These are phyloP conservation scores for Apodemus speciosus DNA, from an alignment of 2,113 vertebrate species.

Conservation along the genomic window DNA sequence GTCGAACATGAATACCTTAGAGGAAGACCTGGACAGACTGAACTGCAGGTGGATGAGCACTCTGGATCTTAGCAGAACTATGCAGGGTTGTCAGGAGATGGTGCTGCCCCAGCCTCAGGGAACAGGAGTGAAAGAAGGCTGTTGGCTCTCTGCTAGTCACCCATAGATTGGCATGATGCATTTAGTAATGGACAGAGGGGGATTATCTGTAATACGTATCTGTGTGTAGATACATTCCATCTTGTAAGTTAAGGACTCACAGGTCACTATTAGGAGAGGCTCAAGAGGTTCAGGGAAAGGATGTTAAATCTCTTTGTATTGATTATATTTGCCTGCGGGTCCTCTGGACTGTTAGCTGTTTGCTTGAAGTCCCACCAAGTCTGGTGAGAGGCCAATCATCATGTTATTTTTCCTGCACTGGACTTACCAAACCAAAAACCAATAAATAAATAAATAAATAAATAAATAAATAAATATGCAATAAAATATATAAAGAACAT, in stretches of 20 bases:
- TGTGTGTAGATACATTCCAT: background rate
- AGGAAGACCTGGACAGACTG: background rate
- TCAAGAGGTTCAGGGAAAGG: background rate
- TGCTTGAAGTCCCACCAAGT: background rate
- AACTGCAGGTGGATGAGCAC: background rate
- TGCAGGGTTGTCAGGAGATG: background rate
- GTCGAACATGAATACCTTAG: background rate
- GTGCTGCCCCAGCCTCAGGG: background rate
- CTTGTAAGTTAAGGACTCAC: background rate
- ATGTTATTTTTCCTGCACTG: slow-evolving; percentile 55
- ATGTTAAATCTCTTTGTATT: background rate
- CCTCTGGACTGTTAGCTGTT: background rate
- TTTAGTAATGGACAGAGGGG: background rate
- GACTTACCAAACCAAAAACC: slow-evolving; percentile 41
- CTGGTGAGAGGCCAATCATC: background rate
- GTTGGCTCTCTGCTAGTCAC: background rate
- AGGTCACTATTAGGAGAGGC: background rate
- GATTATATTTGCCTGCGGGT: background rate
- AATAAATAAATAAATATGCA: slow-evolving; percentile 17
- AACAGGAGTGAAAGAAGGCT: background rate
- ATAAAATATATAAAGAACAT: slow-evolving; percentile 50
- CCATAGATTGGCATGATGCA: background rate
- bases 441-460: slow-evolving; percentile 15
- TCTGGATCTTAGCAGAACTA: background rate
- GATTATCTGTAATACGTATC: background rate